Evolutionary conservation across 2,888 invertebrate species (phyloP).

Genomic region (Geophilus truncorum): DNA sequence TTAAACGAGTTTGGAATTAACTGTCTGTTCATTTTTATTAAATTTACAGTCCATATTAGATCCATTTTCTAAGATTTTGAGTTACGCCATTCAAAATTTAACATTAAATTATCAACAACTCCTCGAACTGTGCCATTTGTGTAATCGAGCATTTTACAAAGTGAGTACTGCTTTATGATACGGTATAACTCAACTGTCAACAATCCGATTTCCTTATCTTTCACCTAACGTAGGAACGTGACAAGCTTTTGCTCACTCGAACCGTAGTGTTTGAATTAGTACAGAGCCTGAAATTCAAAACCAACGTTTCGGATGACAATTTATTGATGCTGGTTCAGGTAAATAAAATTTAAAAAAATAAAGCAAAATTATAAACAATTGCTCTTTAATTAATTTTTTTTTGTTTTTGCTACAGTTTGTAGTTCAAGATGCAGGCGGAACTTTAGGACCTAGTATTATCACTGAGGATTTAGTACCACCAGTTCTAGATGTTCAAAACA

Average conservation of each 20-base stretch:
- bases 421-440: slow-evolving; percentile 75
- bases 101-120: slow-evolving; percentile 63
- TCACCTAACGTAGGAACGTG: slow-evolving; percentile 67
- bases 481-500: slow-evolving; percentile 36
- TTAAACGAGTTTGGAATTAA: too few species aligned
- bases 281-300: slow-evolving; percentile 92
- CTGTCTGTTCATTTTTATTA: too few species aligned
- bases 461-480: slow-evolving; percentile 53
- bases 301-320: slow-evolving; percentile 89
- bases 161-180: too few species aligned
- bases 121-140: slow-evolving; percentile 82
- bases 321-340: slow-evolving; percentile 84
- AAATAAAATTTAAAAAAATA: slow-evolving; percentile 37
- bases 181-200: too few species aligned
- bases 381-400: not conserved
- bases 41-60: slow-evolving; percentile 67
- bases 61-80: slow-evolving; percentile 90
- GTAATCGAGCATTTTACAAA: slow-evolving; percentile 80
- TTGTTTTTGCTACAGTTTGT: slow-evolving; percentile 46
- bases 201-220: not conserved
- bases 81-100: slow-evolving; percentile 86
- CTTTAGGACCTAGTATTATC: slow-evolving; percentile 69
- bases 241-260: slow-evolving; percentile 85
- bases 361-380: not conserved
- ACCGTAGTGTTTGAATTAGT: slow-evolving; percentile 90